These are phyloP conservation scores for Uloborus diversus DNA, from an alignment of 1,140 invertebrate genomes.

Conservation along the genomic window DNA sequence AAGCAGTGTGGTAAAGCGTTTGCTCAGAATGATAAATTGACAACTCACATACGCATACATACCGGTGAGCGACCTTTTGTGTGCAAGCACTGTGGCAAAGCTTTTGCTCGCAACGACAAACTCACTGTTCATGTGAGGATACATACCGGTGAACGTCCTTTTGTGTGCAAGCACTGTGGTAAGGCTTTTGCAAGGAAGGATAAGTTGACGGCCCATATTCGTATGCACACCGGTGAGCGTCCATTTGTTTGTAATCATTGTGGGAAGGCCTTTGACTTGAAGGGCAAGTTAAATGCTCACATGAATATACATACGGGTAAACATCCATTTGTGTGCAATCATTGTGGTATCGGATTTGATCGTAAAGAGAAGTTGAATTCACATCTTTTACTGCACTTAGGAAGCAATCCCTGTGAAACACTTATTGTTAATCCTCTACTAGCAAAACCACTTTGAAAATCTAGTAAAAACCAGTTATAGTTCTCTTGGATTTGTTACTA, in stretches of 20 bases:
- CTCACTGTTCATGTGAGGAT: slow-evolving; percentile 55
- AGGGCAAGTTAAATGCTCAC: slow-evolving; percentile 73
- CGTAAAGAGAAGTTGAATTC: slow-evolving; percentile 66
- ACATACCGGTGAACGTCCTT: slow-evolving; percentile 46
- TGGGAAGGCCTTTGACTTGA: slow-evolving; percentile 44
- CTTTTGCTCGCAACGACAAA: slow-evolving; percentile 73
- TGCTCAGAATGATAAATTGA: slow-evolving; percentile 71
- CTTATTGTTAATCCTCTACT: slow-evolving; percentile 48
- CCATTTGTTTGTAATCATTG: slow-evolving; percentile 47
- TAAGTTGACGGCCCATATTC: slow-evolving; percentile 74
- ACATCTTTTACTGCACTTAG: slow-evolving; percentile 45
- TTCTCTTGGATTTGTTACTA: background rate
- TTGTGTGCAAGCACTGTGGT: slow-evolving; percentile 59
- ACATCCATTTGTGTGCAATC: slow-evolving; percentile 67
- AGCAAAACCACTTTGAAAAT: slow-evolving; percentile 22
- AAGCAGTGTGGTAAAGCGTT: slow-evolving; percentile 69
- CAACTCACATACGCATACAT: slow-evolving; percentile 72
- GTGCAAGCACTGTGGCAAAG: slow-evolving; percentile 72
- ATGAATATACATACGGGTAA: slow-evolving; percentile 64
- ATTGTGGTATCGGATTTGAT: slow-evolving; percentile 67
- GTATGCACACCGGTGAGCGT: slow-evolving; percentile 68
- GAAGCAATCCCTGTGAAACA: slow-evolving; percentile 48
- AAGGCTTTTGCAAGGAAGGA: slow-evolving; percentile 76
- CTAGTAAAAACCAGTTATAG: too few relatives aligned
- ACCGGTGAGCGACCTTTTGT: slow-evolving; percentile 70